Conservation (phyloP, 2,888 invertebrate genomes). For the Beris morrisii region DNA sequence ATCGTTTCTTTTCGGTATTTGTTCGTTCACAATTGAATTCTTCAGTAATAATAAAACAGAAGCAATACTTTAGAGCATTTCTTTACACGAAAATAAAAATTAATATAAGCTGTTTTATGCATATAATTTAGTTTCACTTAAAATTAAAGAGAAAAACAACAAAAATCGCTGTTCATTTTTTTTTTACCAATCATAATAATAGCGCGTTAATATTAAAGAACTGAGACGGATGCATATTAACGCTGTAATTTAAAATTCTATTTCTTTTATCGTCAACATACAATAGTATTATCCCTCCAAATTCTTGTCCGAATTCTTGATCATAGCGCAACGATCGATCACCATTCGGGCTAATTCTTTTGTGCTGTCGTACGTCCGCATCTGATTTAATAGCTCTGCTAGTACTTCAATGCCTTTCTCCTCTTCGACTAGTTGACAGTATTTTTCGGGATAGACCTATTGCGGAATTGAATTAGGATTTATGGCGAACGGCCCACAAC, state of each 20-base stretch:
- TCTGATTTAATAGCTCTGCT: constrained; percentile 64
- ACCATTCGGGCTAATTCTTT: constrained; percentile 71
- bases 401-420: constrained; percentile 83
- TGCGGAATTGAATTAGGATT: not conserved
- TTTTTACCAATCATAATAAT: not conserved
- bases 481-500: not conserved
- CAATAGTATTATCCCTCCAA: constrained; percentile 48
- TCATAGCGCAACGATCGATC: constrained; percentile 64
- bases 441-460: constrained; percentile 78
- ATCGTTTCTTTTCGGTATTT: no score
- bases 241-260: not conserved
- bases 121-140: constrained; percentile 31
- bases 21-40: not conserved
- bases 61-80: constrained; percentile 21
- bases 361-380: constrained; percentile 66
- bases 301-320: constrained; percentile 45
- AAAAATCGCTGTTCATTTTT: not conserved
- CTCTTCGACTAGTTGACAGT: constrained; percentile 82
- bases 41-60: constrained; percentile 1
- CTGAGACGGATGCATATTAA: not conserved
- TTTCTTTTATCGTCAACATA: not conserved
- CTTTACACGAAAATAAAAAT: constrained; percentile 3
- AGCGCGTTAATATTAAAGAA: not conserved
- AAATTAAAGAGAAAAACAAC: constrained; percentile 19
- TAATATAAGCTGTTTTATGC: not conserved